Evolutionary conservation across 2,113 vertebrate species (phyloP).

Genomic region (Zosterops pallidus): DNA sequence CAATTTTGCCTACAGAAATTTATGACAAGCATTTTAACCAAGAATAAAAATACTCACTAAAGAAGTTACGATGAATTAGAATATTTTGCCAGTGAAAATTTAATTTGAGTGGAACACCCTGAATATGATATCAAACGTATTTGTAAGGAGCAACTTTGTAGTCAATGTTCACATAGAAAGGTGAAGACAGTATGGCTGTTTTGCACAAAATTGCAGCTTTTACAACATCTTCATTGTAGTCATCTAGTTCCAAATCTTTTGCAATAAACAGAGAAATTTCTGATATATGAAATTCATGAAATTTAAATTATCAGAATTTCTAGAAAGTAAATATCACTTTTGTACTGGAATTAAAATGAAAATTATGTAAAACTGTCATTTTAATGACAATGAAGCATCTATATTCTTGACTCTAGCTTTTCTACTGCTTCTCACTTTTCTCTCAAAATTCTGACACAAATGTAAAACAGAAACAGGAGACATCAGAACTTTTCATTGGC

Average conservation of each 20-base stretch:
- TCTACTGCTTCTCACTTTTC: not conserved
- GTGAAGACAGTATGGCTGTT: accelerated
- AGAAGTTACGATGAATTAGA: not conserved
- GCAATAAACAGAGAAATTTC: not conserved
- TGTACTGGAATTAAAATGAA: not conserved
- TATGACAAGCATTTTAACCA: not conserved
- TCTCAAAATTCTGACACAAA: not conserved
- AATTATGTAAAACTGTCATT: not conserved
- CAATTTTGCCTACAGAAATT: not conserved
- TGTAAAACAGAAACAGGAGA: not conserved
- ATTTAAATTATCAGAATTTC: not conserved
- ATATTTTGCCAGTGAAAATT: not conserved
- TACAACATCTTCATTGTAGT: not conserved
- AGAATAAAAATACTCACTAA: not conserved
- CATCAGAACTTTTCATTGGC: not conserved
- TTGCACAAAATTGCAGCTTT: not conserved
- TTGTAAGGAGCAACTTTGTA: not conserved
- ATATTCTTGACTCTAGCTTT: not conserved
- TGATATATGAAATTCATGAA: not conserved
- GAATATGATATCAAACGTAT: not conserved
- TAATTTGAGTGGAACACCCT: not conserved
- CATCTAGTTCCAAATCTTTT: not conserved
- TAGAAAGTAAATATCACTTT: not conserved
- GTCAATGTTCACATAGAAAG: not conserved
- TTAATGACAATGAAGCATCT: not conserved